Conservation (phyloP, 2,888 invertebrate genomes). For the Trachelus stipa region DNA sequence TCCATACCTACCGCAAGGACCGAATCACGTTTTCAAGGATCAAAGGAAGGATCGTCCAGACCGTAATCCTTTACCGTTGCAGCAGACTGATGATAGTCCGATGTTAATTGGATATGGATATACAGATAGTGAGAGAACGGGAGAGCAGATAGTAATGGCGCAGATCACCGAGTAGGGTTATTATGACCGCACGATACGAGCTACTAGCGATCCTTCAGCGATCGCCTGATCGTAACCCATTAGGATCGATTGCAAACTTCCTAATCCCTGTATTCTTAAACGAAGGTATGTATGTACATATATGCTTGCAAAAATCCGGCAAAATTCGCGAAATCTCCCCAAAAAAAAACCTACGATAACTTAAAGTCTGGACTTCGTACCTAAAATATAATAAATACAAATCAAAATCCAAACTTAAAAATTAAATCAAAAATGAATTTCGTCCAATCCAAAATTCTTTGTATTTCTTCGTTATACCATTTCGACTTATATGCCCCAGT, state of each 20-base stretch:
- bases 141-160: constrained; percentile 22
- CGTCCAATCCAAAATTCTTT: background rate
- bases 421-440: background rate
- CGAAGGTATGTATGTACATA: background rate
- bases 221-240: constrained; percentile 23
- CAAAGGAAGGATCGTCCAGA: constrained; percentile 7
- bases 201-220: constrained; percentile 20
- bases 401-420: background rate
- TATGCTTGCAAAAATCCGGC: background rate
- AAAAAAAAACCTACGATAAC: background rate
- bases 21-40: constrained; percentile 1
- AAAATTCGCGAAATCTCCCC: background rate
- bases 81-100: constrained; percentile 15
- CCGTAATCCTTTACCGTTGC: constrained; percentile 28
- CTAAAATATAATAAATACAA: background rate
- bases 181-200: constrained; percentile 17
- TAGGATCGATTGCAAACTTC: constrained; percentile 13
- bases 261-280: constrained; percentile 16
- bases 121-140: constrained; percentile 14
- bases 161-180: constrained; percentile 14
- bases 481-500: background rate
- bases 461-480: background rate
- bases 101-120: constrained; percentile 21
- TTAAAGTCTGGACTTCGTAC: background rate
- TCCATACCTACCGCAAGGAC: background rate